A percentile compares a stretch with the other conserved stretches of the same genome.
Conservation (phyloP, 2,797 vertebrate genomes). For the Cynodonichthys magdalenae region DNA sequence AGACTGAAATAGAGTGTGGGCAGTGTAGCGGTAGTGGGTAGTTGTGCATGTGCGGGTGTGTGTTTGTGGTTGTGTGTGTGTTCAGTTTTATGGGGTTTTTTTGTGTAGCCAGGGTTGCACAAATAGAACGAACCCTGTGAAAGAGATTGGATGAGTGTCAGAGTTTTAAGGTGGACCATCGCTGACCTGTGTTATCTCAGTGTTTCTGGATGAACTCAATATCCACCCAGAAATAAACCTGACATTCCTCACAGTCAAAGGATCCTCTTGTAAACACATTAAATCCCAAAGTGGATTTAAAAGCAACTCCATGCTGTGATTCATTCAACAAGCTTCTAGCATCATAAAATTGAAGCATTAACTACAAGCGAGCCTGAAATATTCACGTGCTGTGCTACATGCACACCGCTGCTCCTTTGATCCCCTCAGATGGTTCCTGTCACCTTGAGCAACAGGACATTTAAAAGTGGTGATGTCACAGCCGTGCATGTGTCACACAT, state of each 20-base stretch:
- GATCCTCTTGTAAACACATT: conserved; percentile 22
- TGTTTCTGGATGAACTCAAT: conserved; percentile 33
- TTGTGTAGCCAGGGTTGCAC: conserved; percentile 59
- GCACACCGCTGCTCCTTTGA: conserved; percentile 33
- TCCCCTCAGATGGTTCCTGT: conserved; percentile 69
- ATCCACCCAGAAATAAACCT: conserved; percentile 34
- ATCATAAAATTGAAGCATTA: conserved; percentile 33
- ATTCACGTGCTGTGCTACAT: neutral
- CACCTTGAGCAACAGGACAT: conserved; percentile 50
- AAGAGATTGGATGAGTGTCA: conserved; percentile 41
- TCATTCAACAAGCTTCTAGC: conserved; percentile 12
- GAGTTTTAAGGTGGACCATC: conserved; percentile 55
- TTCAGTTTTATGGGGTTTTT: conserved; percentile 55
- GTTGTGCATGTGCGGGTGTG: conserved; percentile 51
- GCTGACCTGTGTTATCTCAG: conserved; percentile 28
- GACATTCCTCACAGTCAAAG: conserved; percentile 47
- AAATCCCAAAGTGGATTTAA: conserved; percentile 25
- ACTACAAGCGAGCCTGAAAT: conserved; percentile 38
- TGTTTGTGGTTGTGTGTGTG: conserved; percentile 52
- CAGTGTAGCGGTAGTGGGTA: conserved; percentile 69
- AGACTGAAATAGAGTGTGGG: conserved; percentile 78
- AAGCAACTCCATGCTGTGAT: conserved; percentile 9
- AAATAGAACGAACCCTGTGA: conserved; percentile 60
- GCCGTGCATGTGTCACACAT: conserved; percentile 40
- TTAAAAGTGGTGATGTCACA: conserved; percentile 75